phyloP scores from a whole-genome alignment of 2,888 invertebrate genomes.

The Trachelus tabidus region DNA sequence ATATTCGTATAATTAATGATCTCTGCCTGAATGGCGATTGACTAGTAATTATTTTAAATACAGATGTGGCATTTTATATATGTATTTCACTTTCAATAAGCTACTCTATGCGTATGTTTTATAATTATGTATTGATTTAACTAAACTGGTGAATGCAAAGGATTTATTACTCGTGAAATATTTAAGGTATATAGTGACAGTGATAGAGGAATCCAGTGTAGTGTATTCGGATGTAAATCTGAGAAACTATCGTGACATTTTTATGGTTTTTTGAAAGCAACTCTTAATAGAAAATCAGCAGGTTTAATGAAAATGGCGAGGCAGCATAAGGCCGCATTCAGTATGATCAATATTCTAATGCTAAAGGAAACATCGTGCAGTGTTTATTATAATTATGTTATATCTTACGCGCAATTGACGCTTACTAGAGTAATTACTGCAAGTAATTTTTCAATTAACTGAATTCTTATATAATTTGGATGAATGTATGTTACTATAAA shows the following conservation, averaged over 20 bases:
- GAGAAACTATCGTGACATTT: background rate
- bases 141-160: background rate
- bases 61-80: background rate
- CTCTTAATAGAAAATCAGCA: background rate
- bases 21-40: background rate
- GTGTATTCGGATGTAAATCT: background rate
- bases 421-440: background rate
- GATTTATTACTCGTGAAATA: background rate
- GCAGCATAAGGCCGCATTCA: background rate
- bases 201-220: background rate
- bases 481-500: background rate
- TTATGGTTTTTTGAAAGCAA: background rate
- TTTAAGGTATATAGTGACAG: background rate
- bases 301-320: background rate
- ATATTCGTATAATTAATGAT: background rate
- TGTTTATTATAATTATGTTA: background rate
- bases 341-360: background rate
- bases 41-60: background rate
- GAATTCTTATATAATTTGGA: background rate
- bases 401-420: background rate
- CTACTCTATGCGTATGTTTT: background rate
- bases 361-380: background rate
- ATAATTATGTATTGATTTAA: background rate
- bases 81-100: background rate
- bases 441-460: background rate